These are phyloP conservation scores for Thysanoteuthis rhombus DNA, from an alignment of 2,888 invertebrate genomes.

Conservation along the genomic window DNA sequence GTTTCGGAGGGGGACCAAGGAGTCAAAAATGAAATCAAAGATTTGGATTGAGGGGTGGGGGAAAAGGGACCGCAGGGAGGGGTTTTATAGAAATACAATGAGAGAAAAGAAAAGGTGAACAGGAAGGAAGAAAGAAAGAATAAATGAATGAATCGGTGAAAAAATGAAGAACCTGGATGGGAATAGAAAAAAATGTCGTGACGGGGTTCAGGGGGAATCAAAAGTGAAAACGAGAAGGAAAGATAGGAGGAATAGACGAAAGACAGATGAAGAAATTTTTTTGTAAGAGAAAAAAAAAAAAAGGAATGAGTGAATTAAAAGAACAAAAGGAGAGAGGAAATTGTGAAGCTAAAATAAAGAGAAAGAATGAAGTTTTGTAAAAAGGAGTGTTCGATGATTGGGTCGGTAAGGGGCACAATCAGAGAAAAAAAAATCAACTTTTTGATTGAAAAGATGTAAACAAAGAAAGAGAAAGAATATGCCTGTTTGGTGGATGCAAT, in stretches of 20 bases:
- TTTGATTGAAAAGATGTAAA: too few relatives aligned
- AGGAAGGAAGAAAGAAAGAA: neutral
- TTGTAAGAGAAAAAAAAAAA: neutral
- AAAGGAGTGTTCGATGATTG: too few relatives aligned
- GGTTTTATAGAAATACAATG: neutral
- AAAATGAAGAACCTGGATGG: neutral
- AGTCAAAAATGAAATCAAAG: conserved; percentile 12
- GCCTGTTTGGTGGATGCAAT: too few relatives aligned
- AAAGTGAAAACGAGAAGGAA: neutral
- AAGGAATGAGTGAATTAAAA: neutral
- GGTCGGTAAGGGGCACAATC: too few relatives aligned
- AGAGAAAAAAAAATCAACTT: too few relatives aligned
- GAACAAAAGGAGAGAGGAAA: neutral
- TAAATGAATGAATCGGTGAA: too few relatives aligned
- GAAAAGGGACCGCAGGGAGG: too few relatives aligned
- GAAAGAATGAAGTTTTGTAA: neutral
- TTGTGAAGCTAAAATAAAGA: neutral
- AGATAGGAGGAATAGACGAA: neutral
- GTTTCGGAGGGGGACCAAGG: neutral
- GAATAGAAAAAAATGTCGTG: neutral
- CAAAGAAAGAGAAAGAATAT: too few relatives aligned
- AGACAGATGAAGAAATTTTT: neutral
- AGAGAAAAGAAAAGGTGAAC: neutral
- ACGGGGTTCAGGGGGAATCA: neutral
- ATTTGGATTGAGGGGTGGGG: neutral